A percentile compares a stretch with the other conserved stretches of the same genome.
Conservation (phyloP, 1,140 invertebrate species). For the Drosophila mayri region DNA sequence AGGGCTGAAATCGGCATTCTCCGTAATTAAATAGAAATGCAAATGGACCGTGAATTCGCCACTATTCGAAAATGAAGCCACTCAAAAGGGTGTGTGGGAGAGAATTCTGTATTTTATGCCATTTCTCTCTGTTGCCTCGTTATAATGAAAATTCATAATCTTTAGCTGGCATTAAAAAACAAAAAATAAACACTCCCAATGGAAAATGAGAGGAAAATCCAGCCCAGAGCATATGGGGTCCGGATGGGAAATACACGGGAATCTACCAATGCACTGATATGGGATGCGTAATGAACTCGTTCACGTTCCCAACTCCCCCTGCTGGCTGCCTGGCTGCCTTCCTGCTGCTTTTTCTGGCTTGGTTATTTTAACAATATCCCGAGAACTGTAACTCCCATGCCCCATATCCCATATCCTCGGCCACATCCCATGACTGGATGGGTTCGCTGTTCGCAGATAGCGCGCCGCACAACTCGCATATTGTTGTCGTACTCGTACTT, state of each 20-base stretch:
- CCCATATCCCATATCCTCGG: slow-evolving; percentile 20
- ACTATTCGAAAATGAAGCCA: slow-evolving; percentile 42
- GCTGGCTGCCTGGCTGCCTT: background rate
- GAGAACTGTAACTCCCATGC: slow-evolving; percentile 24
- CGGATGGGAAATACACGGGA: slow-evolving; percentile 17
- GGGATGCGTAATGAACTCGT: slow-evolving; percentile 77
- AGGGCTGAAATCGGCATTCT: background rate
- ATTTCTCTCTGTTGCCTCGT: slow-evolving; percentile 29
- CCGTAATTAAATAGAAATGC: slow-evolving; percentile 43
- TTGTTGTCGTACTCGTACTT: slow-evolving; percentile 56
- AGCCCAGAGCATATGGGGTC: slow-evolving; percentile 47
- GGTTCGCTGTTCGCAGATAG: slow-evolving; percentile 49
- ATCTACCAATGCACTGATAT: slow-evolving; percentile 44
- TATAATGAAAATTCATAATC: slow-evolving; percentile 80
- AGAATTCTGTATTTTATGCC: slow-evolving; percentile 8
- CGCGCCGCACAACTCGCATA: slow-evolving; percentile 42
- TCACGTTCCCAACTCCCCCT: slow-evolving; percentile 6
- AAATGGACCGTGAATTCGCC: slow-evolving; percentile 3
- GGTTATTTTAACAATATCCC: slow-evolving; percentile 62
- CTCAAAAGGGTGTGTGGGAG: background rate
- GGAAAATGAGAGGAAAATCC: slow-evolving; percentile 44
- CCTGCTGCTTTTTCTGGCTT: slow-evolving; percentile 32
- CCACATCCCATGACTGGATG: background rate
- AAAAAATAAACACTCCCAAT: background rate
- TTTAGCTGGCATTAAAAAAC: slow-evolving; percentile 19